Base-by-base conservation (phyloP, 2,797 vertebrate genomes). In the Hylomyscus alleni region DNA sequence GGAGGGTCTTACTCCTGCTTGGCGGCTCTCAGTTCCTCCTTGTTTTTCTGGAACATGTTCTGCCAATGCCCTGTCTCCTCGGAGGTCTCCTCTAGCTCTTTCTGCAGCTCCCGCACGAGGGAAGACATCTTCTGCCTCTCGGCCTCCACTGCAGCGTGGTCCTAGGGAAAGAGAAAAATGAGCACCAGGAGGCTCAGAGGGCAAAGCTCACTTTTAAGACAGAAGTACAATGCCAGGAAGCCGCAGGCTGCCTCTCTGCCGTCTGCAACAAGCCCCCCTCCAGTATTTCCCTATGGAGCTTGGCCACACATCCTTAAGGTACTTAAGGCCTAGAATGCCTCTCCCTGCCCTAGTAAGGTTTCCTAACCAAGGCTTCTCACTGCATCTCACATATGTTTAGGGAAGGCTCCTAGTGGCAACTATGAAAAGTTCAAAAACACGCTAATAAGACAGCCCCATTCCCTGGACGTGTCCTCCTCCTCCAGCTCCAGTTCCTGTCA, bases 41-140 rank as follows among this genome's bases (percentile, higher is more conserved):
- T 99, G 97, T 99, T 99, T 95, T 98, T 96, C 97, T 99, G 99
- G 97, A 99, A 99, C 99, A 99, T 99, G 98, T 98, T 99, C 98
- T 99, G 99, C 99, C 99, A 99, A 97, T 99, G 99, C 94, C 97
- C 97, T 0, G 98, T 99, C 98, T 99, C 99, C 58, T 99, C 99
- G 0, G 98, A 98, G 78, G 99, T 99, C 97, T 99, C 99, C 83
- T 99, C 99, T 96, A 99, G 97, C 98, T 99, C 99, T 96, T 98
- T 98, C 98, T 99, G 99, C 12, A 99, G 98, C 37, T 98, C 98
- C 60, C 99, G 99, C 54, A 99, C 98, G 0, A 99, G 98, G 0
- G 98, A 19, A 58, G 99, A 99, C 52, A 99, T 99, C 40, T 99
- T 99, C 97, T 99, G 98, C 56, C 98, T 99, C 98, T 99, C 99